phyloP scores from a whole-genome alignment of 1,140 invertebrate species.

The Plectrocnemia conspersa region DNA sequence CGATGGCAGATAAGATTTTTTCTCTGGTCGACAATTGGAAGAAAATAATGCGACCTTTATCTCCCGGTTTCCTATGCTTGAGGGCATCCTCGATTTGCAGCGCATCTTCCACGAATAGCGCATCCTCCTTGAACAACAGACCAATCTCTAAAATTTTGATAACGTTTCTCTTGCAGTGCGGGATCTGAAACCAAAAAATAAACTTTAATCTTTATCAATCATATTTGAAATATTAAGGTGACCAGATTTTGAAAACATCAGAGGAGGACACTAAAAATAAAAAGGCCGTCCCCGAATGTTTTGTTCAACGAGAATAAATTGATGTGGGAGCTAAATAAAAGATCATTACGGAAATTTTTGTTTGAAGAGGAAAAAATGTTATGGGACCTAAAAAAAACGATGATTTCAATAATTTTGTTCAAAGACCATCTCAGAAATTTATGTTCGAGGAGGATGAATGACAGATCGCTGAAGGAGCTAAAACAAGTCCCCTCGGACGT shows the following conservation, averaged over 20 bases:
- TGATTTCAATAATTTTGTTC: too few relatives aligned
- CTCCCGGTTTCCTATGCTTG: not conserved
- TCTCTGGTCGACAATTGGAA: conserved; percentile 6
- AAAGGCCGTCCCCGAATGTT: too few relatives aligned
- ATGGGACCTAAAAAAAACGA: not conserved
- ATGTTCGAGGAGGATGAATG: too few relatives aligned
- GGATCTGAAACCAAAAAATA: conserved; percentile 3
- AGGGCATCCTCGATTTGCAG: conserved; percentile 9
- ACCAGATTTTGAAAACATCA: too few relatives aligned
- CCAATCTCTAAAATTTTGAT: conserved; percentile 25
- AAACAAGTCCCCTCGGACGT: too few relatives aligned
- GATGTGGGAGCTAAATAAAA: not conserved
- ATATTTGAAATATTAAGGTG: too few relatives aligned
- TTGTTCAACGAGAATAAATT: not conserved
- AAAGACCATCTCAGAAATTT: too few relatives aligned
- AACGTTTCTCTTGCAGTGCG: not conserved
- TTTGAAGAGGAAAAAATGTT: too few relatives aligned
- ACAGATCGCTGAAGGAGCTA: too few relatives aligned
- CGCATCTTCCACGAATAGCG: conserved; percentile 18
- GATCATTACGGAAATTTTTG: not conserved
- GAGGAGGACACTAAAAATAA: too few relatives aligned
- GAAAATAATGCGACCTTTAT: not conserved
- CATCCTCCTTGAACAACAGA: conserved; percentile 28
- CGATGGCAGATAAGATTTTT: conserved; percentile 10
- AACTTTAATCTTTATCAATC: not conserved